Evolutionary conservation across 2,113 vertebrate genomes (phyloP), one percentile per base, ranked within the genome.

Genomic region (Limnothrissa miodon): DNA sequence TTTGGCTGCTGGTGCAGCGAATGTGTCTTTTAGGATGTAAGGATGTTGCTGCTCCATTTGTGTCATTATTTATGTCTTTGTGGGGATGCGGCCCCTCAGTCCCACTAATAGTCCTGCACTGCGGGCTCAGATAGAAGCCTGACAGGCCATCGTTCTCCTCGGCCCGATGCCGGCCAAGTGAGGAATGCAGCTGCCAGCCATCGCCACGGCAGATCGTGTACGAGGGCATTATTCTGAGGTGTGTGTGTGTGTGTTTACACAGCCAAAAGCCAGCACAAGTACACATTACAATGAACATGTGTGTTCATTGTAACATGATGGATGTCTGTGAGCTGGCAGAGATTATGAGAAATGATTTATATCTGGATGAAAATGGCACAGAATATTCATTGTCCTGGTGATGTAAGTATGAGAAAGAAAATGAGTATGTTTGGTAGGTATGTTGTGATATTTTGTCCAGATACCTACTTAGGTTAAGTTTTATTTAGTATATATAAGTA

Each of bases 291-390:
- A 74, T 74, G 29, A 74, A 17, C 25, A 17, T 17, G 33, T 29
- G 29, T n/a, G n/a, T n/a, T n/a, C n/a, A n/a, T n/a, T n/a, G n/a
- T n/a, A n/a, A n/a, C n/a, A n/a, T 4, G 9, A 74, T 4, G 33
- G 66, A 74, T 74, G 15, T 36, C 10, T 17, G 13, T 36, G 29
- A 3, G 29, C 25, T 74, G 66, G 10, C 25, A 33, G 66, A 15
- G 66, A 74, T 74, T 74, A 74, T 74, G 2, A 74, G 11, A 33
- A 74, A 74, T 74, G 66, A 33, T 74, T 74, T 36, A 74, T 74
- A 4, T 74, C 29, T 36, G 15, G 29, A 19, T 15, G 66, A 74
- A 74, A 74, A 36, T 74, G 66, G 66, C 29, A 39, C 29, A 36
- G 33, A 74, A 74, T 74, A 33, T 21, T 5, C 29, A 39, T 13